Conservation (phyloP, 1,140 invertebrate genomes). For the Stegodyphus dumicola region DNA sequence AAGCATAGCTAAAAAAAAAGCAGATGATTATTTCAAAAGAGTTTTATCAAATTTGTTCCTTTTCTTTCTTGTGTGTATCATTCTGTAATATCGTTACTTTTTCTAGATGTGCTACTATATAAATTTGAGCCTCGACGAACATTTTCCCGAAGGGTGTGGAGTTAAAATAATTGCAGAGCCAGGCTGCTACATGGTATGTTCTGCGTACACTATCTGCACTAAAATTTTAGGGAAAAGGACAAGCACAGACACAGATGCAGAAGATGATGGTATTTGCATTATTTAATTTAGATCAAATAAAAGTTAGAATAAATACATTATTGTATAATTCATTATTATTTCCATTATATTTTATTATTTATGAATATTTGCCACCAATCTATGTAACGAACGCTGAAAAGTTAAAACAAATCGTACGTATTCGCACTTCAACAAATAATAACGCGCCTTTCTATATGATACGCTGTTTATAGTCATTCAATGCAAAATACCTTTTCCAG, state of each 20-base stretch:
- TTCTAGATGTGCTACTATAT: conserved; percentile 62
- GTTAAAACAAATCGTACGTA: no score
- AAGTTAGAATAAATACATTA: no score
- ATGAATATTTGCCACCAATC: no score
- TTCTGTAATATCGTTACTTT: neutral
- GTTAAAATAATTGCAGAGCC: conserved; percentile 71
- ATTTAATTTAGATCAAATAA: no score
- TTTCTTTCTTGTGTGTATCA: no score
- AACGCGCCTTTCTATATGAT: no score
- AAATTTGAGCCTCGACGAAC: conserved; percentile 66
- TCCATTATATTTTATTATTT: no score
- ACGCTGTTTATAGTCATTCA: no score
- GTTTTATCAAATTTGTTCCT: neutral
- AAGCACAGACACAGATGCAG: conserved; percentile 36
- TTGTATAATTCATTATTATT: no score
- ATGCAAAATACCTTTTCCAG: no score
- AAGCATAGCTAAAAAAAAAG: neutral
- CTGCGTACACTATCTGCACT: conserved; percentile 69
- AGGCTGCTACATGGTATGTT: conserved; percentile 70
- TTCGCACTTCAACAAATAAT: no score
- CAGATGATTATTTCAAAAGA: neutral
- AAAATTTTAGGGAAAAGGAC: conserved; percentile 69
- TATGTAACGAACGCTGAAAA: no score
- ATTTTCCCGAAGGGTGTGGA: conserved; percentile 67
- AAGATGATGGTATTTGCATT: conserved; percentile 8